Evolutionary conservation across 2,888 invertebrate genomes (phyloP).

Genomic region (Coecobrya sp.): DNA sequence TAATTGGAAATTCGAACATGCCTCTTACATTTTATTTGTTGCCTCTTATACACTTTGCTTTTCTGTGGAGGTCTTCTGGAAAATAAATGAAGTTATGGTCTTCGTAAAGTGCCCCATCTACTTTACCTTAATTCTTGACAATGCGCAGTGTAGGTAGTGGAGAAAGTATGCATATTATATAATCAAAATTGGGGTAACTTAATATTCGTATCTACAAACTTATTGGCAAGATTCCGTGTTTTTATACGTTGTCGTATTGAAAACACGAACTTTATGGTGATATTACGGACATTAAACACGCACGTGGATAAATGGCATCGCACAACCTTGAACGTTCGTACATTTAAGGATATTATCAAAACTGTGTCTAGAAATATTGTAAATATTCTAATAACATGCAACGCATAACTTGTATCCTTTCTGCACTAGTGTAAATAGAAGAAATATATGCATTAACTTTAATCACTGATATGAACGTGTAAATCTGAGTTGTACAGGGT

Average conservation of each 20-base stretch:
- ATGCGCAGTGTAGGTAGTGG: too few species aligned
- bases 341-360: not conserved
- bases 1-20: slow-evolving; percentile 66
- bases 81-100: not conserved
- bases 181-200: not conserved
- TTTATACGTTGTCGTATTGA: slow-evolving; percentile 45
- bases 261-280: slow-evolving; percentile 12
- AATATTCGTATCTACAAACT: not conserved
- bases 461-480: not conserved
- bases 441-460: not conserved
- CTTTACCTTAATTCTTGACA: not conserved
- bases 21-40: slow-evolving; percentile 11
- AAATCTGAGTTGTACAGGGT: too few species aligned
- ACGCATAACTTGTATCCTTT: not conserved
- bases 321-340: not conserved
- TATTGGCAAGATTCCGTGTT: slow-evolving; percentile 61
- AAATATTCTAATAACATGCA: not conserved
- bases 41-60: not conserved
- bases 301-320: not conserved
- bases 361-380: not conserved
- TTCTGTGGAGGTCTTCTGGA: slow-evolving; percentile 1
- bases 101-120: not conserved
- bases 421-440: not conserved
- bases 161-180: too few species aligned
- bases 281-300: slow-evolving; percentile 25